phyloP scores from a whole-genome alignment of 1,140 invertebrate genomes.

The Gryllus bimaculatus region DNA sequence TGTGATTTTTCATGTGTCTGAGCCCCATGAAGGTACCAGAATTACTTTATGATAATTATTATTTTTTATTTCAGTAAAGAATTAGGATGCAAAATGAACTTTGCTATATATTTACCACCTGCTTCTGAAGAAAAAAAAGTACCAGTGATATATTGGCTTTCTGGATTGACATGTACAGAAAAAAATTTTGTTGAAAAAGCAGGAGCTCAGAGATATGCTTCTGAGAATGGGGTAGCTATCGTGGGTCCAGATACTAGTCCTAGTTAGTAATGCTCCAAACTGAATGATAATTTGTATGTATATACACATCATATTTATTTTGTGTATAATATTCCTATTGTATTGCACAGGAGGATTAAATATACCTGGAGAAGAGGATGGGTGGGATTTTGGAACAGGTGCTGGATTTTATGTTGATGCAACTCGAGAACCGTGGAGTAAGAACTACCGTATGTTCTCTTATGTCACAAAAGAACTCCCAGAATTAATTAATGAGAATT shows the following conservation, averaged over 20 bases:
- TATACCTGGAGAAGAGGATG: constrained; percentile 81
- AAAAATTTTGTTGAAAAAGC: constrained; percentile 95
- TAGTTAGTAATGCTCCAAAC: constrained; percentile 36
- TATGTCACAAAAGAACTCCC: constrained; percentile 90
- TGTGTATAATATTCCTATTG: background rate
- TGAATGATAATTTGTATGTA: background rate
- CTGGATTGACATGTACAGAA: constrained; percentile 91
- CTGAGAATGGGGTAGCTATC: constrained; percentile 71
- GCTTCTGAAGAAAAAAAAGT: constrained; percentile 53
- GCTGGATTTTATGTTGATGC: constrained; percentile 97
- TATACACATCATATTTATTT: background rate
- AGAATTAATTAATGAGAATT: constrained; percentile 63
- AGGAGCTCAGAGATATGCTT: constrained; percentile 80
- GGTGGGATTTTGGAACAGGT: constrained; percentile 88
- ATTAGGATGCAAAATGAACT: constrained; percentile 85
- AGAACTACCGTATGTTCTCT: constrained; percentile 92
- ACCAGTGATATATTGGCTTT: constrained; percentile 88
- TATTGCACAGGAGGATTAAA: constrained; percentile 57
- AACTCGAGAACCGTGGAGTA: constrained; percentile 80
- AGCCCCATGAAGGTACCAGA: background rate
- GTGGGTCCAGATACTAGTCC: constrained; percentile 95
- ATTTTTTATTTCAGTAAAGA: constrained; percentile 30
- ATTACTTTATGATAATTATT: no score
- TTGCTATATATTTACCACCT: constrained; percentile 81
- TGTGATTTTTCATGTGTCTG: background rate